phyloP scores from a whole-genome alignment of 2,888 invertebrate genomes.

The Amblyjoppa fuscipennis region DNA sequence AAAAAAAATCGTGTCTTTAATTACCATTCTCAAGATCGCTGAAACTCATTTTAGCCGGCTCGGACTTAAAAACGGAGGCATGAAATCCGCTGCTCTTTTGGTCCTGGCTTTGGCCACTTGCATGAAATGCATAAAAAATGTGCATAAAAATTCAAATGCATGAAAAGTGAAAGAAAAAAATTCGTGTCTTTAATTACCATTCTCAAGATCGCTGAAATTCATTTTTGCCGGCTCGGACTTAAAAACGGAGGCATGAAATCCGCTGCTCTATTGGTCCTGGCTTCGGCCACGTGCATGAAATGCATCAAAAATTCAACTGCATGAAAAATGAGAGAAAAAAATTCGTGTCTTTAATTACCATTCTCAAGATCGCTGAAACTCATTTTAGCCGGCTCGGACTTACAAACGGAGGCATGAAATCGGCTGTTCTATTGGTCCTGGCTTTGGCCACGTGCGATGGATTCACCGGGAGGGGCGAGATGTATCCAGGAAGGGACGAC shows the following conservation, averaged over 20 bases:
- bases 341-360: background rate
- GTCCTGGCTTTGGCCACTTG: constrained; percentile 61
- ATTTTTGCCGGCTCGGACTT: background rate
- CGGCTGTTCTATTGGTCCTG: constrained; percentile 13
- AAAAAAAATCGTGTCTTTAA: background rate
- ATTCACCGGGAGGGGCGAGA: constrained; percentile 74
- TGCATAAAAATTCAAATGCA: background rate
- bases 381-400: background rate
- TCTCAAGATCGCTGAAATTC: background rate
- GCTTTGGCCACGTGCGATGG: constrained; percentile 67
- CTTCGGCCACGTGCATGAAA: constrained; percentile 55
- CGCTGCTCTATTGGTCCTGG: constrained; percentile 16
- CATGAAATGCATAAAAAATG: background rate
- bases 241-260: background rate
- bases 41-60: background rate
- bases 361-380: background rate
- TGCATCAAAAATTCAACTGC: too few species aligned
- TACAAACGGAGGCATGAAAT: background rate
- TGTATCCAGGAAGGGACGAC: constrained; percentile 80
- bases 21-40: background rate
- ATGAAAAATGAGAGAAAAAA: background rate
- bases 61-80: background rate
- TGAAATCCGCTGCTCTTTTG: constrained; percentile 5
- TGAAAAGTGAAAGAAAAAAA: background rate
- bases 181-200: background rate